phyloP scores from a whole-genome alignment of 2,888 invertebrate species.

The Ecdyonurus torrentis region DNA sequence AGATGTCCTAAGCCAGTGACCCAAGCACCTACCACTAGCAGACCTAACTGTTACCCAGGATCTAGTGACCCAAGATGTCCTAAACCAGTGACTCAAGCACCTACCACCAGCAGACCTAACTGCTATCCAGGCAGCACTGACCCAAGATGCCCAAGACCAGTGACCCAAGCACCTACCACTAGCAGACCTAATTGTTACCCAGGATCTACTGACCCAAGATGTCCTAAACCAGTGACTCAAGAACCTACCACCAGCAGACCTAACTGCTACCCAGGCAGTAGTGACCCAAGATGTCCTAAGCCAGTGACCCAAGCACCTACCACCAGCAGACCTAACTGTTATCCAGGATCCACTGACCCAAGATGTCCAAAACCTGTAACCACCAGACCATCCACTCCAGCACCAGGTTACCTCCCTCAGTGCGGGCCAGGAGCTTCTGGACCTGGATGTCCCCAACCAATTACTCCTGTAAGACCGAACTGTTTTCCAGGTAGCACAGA shows the following conservation, averaged over 20 bases:
- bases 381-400: conserved; percentile 15
- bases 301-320: conserved; percentile 8
- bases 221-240: no score
- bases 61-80: conserved; percentile 19
- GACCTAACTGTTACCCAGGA: conserved; percentile 15
- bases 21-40: no score
- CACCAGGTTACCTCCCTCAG: conserved; percentile 19
- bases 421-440: conserved; percentile 25
- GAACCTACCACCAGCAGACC: no score
- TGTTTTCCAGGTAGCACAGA: conserved; percentile 15
- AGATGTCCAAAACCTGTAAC: conserved; percentile 15
- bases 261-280: conserved; percentile 23
- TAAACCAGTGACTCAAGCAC: conserved; percentile 3
- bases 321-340: conserved; percentile 9
- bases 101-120: conserved; percentile 7
- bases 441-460: conserved; percentile 21
- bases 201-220: no score
- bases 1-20: conserved; percentile 18
- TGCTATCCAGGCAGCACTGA: conserved; percentile 8
- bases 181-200: conserved; percentile 12
- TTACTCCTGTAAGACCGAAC: conserved; percentile 8
- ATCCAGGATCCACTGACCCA: conserved; percentile 13
- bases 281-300: conserved; percentile 20
- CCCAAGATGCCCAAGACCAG: conserved; percentile 16
- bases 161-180: no score